Base-by-base conservation (phyloP, 2,797 vertebrate species). In the Acipenser oxyrinchus region DNA sequence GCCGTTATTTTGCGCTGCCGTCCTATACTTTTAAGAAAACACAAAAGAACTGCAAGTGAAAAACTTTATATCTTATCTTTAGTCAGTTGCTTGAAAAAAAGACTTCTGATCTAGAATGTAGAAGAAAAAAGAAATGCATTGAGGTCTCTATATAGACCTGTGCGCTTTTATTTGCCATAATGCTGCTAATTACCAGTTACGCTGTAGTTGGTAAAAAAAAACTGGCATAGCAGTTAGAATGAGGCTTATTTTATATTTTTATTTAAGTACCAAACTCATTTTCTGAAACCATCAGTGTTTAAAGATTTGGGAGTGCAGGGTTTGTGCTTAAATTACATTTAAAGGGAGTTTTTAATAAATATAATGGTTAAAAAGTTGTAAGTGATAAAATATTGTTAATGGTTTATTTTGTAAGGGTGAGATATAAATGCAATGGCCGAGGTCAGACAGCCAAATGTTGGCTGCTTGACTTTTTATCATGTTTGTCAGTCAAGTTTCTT, bases 341-440 rank as follows among this genome's bases (percentile, higher is more conserved):
- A 52, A 18, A 37, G 49, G 18, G 7, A 11, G 48, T 51, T 61
- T 62, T 48, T 15, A 51, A 61, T 6, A 2, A n/a, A 49, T 66
- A 58, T 66, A 62, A 51, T 67, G 66, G 59, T 37, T 37, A 37
- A 37, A 37, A 37, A 37, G 23, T 37, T 67, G 59, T 62, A 49
- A 52, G 71, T 86, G 83, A 84, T 85, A 79, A 86, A 80, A 66
- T 18, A 82, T 70, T 77, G 69, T 83, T 81, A 73, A 9, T 1
- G 10, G 15, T 62, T 62, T 86, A 51, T 84, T 74, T 87, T 83
- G 73, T 81, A 79, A 81, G 78, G 80, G 73, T 80, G 74, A 79
- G 75, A 77, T 73, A 82, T 82, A 78, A 81, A 85, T 84, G 84
- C 82, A 81, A 84, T 73, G 71, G 70, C 78, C 62, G 62, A 49